phyloP scores from a whole-genome alignment of 2,888 invertebrate species.

The Andrena minutula region DNA sequence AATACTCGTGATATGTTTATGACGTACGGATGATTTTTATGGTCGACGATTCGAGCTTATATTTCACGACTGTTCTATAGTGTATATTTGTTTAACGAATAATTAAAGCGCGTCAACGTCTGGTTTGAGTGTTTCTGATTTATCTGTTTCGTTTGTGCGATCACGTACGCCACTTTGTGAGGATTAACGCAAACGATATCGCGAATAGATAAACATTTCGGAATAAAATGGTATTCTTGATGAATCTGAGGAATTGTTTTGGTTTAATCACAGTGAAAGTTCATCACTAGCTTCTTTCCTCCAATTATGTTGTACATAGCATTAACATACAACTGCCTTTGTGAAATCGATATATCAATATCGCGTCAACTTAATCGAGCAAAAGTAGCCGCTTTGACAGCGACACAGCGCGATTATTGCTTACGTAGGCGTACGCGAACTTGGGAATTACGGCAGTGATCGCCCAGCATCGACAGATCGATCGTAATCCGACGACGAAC shows the following conservation, averaged over 20 bases:
- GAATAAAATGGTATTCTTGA: neutral
- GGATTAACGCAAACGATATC: neutral
- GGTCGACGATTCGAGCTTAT: neutral
- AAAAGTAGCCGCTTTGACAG: neutral
- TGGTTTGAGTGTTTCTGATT: neutral
- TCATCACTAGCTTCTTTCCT: no score
- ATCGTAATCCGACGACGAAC: constrained; percentile 60
- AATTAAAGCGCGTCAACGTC: neutral
- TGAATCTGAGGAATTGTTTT: neutral
- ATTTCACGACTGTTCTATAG: neutral
- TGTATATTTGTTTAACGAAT: constrained; percentile 1
- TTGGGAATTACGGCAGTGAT: constrained; percentile 31
- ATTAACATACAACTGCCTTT: no score
- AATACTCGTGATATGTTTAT: constrained; percentile 19
- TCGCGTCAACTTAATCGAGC: constrained; percentile 5
- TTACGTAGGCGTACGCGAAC: constrained; percentile 14
- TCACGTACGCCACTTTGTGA: neutral
- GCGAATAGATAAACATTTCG: neutral
- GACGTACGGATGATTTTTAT: constrained; percentile 6
- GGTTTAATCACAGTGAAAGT: no score
- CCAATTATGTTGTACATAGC: no score
- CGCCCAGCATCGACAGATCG: constrained; percentile 34
- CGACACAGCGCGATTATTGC: neutral
- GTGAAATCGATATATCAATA: neutral
- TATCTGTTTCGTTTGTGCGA: neutral